Conservation (phyloP, 2,888 invertebrate genomes). For the Erpobdella octoculata region DNA sequence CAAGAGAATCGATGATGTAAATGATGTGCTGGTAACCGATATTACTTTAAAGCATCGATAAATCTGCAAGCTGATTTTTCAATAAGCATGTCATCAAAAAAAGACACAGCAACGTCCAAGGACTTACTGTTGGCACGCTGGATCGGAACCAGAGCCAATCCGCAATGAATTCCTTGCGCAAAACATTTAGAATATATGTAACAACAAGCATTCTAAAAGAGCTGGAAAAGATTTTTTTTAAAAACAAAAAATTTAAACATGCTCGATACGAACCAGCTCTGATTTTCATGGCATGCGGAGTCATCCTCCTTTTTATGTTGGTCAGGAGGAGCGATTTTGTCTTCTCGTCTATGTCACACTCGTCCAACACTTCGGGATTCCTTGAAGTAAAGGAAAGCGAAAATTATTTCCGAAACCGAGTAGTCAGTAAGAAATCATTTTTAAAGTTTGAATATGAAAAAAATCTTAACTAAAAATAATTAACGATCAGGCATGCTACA, state of each 20-base stretch:
- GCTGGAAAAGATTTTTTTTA: no score
- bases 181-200: no score
- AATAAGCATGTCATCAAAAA: no score
- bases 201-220: no score
- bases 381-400: constrained; percentile 56
- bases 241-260: neutral
- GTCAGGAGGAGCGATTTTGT: constrained; percentile 83
- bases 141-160: no score
- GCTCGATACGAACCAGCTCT: constrained; percentile 63
- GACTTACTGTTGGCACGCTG: no score
- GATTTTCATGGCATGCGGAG: constrained; percentile 93
- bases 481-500: neutral
- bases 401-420: neutral
- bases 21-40: no score
- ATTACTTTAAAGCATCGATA: no score
- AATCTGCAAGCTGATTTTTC: no score
- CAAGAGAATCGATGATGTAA: no score
- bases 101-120: no score
- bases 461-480: neutral
- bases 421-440: neutral
- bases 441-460: neutral
- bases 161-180: no score
- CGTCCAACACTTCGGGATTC: constrained; percentile 86
- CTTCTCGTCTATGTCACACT: constrained; percentile 83
- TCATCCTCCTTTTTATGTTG: constrained; percentile 89